Evolutionary conservation across 2,888 invertebrate genomes (phyloP).

Genomic region (Drosophila macrospina): DNA sequence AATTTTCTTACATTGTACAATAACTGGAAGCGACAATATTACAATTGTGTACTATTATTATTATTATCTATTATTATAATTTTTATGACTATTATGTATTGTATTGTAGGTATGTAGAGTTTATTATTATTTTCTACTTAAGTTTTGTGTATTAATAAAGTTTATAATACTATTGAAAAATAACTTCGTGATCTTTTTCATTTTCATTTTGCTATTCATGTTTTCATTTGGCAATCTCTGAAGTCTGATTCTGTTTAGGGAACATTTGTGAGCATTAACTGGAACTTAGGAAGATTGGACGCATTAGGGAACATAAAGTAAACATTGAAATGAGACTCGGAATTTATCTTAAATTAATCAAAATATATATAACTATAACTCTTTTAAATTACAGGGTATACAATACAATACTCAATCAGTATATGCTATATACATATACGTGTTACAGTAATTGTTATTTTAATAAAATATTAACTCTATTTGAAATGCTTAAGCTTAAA

Average conservation of each 20-base stretch:
- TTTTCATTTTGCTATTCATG: slow-evolving; percentile 30
- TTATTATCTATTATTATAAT: slow-evolving; percentile 80
- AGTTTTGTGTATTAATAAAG: slow-evolving; percentile 84
- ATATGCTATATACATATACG: slow-evolving; percentile 15
- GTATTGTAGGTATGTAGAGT: slow-evolving; percentile 85
- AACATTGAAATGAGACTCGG: slow-evolving; percentile 7
- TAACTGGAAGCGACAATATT: slow-evolving; percentile 78
- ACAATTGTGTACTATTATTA: slow-evolving; percentile 82
- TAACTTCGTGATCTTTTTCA: slow-evolving; percentile 38
- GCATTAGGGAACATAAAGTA: slow-evolving; percentile 43
- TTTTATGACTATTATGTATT: slow-evolving; percentile 81
- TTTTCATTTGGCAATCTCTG: slow-evolving; percentile 37
- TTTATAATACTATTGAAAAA: slow-evolving; percentile 79
- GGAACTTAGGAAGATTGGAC: slow-evolving; percentile 28
- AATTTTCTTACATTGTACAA: slow-evolving; percentile 77
- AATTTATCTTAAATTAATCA: slow-evolving; percentile 12
- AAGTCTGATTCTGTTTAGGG: slow-evolving; percentile 75
- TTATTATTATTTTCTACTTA: slow-evolving; percentile 80
- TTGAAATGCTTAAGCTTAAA: slow-evolving; percentile 4
- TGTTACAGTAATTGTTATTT: not conserved
- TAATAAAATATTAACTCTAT: not conserved
- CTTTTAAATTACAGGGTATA: not conserved
- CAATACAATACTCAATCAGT: slow-evolving; percentile 1
- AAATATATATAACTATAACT: slow-evolving; percentile 4
- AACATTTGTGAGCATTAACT: slow-evolving; percentile 40